phyloP scores from a whole-genome alignment of 2,113 vertebrate genomes.

The Daphoenositta chrysoptera region DNA sequence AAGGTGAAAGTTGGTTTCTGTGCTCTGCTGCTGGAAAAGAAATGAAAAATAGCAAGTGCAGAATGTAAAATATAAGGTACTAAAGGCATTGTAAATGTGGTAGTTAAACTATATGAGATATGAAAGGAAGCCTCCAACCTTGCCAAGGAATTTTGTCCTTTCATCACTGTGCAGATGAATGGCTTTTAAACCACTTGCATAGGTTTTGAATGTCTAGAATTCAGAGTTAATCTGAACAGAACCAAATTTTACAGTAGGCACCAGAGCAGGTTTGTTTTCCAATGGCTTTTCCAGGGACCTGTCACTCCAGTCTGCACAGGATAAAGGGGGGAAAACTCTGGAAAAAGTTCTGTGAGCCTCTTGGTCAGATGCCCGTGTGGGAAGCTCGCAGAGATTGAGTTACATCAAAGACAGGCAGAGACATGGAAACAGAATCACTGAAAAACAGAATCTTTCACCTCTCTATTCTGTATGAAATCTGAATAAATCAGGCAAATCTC shows the following conservation, averaged over 20 bases:
- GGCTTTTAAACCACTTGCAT: not conserved
- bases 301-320: not conserved
- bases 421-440: not conserved
- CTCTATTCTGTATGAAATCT: not conserved
- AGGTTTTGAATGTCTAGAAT: conserved; percentile 48
- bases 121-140: not conserved
- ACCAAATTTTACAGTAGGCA: conserved; percentile 52
- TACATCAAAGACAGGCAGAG: not conserved
- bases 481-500: not conserved
- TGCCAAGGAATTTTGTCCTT: conserved; percentile 58
- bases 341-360: not conserved
- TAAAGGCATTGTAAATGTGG: conserved; percentile 46
- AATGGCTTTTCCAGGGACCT: conserved; percentile 58
- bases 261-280: conserved; percentile 46
- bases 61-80: conserved; percentile 16
- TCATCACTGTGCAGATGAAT: conserved; percentile 38
- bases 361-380: not conserved
- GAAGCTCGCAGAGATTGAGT: not conserved
- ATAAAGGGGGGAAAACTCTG: not conserved
- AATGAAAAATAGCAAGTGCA: conserved; percentile 44
- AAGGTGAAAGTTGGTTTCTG: not conserved
- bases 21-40: not conserved
- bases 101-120: conserved; percentile 59
- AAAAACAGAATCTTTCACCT: not conserved
- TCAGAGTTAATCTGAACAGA: conserved; percentile 52